These are phyloP conservation scores for Cyprinus carpio DNA, from an alignment of 2,113 vertebrate genomes.

Conservation along the genomic window DNA sequence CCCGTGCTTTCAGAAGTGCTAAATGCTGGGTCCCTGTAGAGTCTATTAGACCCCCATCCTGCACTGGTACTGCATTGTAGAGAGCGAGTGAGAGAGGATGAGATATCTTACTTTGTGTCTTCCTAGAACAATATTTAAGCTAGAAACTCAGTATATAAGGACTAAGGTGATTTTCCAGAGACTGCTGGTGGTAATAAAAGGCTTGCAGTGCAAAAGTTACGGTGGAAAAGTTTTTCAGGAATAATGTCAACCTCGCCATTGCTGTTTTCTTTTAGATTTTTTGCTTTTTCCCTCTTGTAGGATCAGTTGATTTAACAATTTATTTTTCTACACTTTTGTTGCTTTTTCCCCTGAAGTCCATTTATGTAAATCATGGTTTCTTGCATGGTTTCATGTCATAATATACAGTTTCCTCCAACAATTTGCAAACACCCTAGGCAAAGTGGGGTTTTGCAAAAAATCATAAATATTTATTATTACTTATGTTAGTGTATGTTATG, in stretches of 20 bases:
- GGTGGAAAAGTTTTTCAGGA: neutral
- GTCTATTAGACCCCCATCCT: conserved; percentile 74
- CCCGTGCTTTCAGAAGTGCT: conserved; percentile 70
- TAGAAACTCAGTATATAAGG: neutral
- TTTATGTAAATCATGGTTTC: neutral
- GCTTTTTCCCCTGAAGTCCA: neutral
- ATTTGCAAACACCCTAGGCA: neutral
- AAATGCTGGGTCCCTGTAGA: conserved; percentile 75
- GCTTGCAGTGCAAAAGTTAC: too few relatives aligned
- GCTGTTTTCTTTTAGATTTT: neutral
- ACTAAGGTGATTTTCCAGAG: neutral
- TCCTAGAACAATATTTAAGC: conserved; percentile 23
- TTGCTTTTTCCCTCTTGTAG: neutral
- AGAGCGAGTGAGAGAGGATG: conserved; percentile 33
- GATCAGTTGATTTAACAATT: neutral
- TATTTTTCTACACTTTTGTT: neutral
- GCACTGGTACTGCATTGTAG: conserved; percentile 47
- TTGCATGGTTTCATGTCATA: neutral
- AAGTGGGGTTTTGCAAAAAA: neutral
- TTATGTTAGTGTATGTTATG: neutral
- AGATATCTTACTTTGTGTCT: conserved; percentile 29
- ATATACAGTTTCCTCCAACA: neutral
- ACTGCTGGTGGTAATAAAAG: neutral
- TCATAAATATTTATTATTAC: neutral
- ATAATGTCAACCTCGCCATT: neutral